These are phyloP conservation scores for Thermophis baileyi DNA, from an alignment of 2,113 vertebrate species.

Conservation along the genomic window DNA sequence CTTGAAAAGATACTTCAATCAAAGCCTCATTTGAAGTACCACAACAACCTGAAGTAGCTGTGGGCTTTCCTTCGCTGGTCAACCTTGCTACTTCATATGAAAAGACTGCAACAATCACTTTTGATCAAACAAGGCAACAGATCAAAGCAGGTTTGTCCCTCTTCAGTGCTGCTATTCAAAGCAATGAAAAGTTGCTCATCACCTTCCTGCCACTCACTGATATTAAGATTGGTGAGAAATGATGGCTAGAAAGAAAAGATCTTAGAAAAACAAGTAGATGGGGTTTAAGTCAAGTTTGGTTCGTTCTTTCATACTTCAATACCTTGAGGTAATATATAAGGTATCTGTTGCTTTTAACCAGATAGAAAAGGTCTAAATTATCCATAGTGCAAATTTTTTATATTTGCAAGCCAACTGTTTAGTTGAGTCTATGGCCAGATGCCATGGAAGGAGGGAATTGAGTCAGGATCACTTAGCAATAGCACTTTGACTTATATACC, in stretches of 20 bases:
- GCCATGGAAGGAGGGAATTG: neutral
- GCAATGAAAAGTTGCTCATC: neutral
- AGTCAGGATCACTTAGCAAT: neutral
- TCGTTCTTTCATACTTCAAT: neutral
- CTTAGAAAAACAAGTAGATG: neutral
- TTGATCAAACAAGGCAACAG: neutral
- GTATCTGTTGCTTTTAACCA: neutral
- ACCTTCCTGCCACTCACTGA: neutral
- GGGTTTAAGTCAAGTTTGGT: neutral
- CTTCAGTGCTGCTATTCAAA: neutral
- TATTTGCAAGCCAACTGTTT: neutral
- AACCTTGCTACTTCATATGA: neutral
- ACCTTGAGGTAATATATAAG: neutral
- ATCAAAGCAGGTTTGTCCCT: neutral
- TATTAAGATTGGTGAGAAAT: neutral
- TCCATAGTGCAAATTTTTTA: neutral
- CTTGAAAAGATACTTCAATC: neutral
- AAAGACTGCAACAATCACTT: neutral
- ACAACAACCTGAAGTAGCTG: neutral
- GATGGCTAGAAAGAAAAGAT: neutral
- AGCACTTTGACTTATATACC: too few relatives aligned
- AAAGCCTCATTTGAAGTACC: neutral
- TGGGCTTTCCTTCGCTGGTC: neutral
- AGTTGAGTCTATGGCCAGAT: neutral
- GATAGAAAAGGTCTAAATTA: neutral